phyloP scores from a whole-genome alignment of 2,797 vertebrate species.

The Lutra lutra region DNA sequence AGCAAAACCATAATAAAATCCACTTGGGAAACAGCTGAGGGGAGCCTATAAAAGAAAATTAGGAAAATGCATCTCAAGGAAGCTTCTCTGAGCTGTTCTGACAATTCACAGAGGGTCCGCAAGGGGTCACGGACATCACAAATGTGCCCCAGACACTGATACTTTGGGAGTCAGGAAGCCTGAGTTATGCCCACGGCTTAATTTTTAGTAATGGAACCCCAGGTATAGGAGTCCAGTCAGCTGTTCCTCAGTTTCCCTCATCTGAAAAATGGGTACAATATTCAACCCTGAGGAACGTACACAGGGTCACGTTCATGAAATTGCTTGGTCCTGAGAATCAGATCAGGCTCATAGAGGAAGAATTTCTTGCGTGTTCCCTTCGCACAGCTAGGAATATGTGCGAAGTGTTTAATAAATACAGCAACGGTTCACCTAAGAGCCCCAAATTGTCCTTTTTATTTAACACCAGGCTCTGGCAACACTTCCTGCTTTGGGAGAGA shows the following conservation, averaged over 20 bases:
- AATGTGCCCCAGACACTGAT: not conserved
- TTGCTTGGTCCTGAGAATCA: not conserved
- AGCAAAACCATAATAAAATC: not conserved
- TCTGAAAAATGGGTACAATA: not conserved
- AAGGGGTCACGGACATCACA: not conserved
- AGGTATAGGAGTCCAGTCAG: not conserved
- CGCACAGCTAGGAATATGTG: not conserved
- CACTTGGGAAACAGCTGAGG: not conserved
- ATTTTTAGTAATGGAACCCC: not conserved
- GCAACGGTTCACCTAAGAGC: not conserved
- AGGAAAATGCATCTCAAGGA: not conserved
- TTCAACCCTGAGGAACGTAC: not conserved
- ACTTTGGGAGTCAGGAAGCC: not conserved
- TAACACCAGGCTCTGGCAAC: not conserved
- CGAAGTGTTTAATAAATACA: not conserved
- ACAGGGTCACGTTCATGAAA: not conserved
- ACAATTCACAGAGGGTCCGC: not conserved
- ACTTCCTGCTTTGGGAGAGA: not conserved
- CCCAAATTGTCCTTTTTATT: constrained; percentile 2
- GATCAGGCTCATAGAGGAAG: fast-evolving
- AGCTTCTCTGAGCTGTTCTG: not conserved
- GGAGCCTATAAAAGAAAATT: not conserved
- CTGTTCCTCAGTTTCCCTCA: not conserved
- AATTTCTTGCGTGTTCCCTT: not conserved
- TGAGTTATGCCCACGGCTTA: not conserved